Conservation (phyloP, 2,113 vertebrate species). For the Xyliphius kryptos region DNA sequence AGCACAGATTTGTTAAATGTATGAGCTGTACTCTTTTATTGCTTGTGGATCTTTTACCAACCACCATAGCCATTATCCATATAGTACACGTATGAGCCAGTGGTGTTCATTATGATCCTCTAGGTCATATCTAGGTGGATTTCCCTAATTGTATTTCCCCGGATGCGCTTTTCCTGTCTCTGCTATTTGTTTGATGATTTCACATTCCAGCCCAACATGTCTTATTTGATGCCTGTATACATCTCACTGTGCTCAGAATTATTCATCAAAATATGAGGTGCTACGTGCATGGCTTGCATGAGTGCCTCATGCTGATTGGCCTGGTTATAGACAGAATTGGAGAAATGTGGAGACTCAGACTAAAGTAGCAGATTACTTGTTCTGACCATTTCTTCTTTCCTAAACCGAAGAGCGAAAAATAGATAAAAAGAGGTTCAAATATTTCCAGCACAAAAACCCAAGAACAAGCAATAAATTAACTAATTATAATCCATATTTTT, state of each 20-base stretch:
- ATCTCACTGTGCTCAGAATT: constrained; percentile 38
- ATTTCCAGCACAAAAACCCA: too few species aligned
- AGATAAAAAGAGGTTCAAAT: too few species aligned
- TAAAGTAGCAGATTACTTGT: neutral
- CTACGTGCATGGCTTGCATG: constrained; percentile 33
- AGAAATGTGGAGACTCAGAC: neutral
- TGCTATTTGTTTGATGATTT: constrained; percentile 27
- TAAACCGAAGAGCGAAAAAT: neutral
- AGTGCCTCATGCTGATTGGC: constrained; percentile 21
- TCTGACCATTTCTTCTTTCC: neutral
- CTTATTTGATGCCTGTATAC: constrained; percentile 28
- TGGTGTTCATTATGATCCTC: constrained; percentile 33
- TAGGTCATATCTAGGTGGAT: constrained; percentile 34
- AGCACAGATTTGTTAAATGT: constrained; percentile 13
- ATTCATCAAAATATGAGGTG: constrained; percentile 38
- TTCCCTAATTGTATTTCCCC: constrained; percentile 29
- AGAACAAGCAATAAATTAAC: too few species aligned
- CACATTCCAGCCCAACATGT: constrained; percentile 16
- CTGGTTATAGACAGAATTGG: constrained; percentile 7
- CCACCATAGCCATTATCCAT: constrained; percentile 18
- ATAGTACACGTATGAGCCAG: neutral
- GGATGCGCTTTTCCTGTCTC: constrained; percentile 14
- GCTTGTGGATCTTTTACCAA: constrained; percentile 7
- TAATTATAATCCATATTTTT: too few species aligned
- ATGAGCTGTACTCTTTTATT: constrained; percentile 8